phyloP scores from a whole-genome alignment of 2,888 invertebrate genomes.

The Agrochola circellaris region DNA sequence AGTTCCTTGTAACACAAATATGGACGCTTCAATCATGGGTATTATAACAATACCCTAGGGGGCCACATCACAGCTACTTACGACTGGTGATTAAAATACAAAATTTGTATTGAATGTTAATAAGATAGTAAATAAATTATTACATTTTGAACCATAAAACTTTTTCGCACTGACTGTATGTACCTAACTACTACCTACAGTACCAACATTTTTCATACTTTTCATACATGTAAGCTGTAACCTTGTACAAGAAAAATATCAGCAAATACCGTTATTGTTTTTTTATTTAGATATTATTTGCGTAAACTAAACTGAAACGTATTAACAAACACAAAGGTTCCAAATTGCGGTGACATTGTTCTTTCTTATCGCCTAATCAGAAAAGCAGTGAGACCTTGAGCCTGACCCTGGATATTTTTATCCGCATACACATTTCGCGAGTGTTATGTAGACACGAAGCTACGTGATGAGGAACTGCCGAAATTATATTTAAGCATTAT shows the following conservation, averaged over 20 bases:
- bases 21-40: slow-evolving; percentile 20
- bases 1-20: slow-evolving; percentile 37
- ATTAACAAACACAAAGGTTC: slow-evolving; percentile 69
- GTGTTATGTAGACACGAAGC: slow-evolving; percentile 79
- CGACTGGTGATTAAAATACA: slow-evolving; percentile 7
- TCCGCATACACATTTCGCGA: slow-evolving; percentile 88
- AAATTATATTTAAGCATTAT: slow-evolving; percentile 73
- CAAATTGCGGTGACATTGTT: slow-evolving; percentile 73
- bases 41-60: slow-evolving; percentile 2
- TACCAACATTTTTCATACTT: slow-evolving; percentile 71
- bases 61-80: not conserved
- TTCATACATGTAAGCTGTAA: slow-evolving; percentile 75
- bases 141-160: slow-evolving; percentile 7
- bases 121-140: not conserved
- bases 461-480: slow-evolving; percentile 79
- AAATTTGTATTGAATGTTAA: slow-evolving; percentile 6
- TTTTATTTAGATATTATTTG: slow-evolving; percentile 64
- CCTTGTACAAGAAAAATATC: slow-evolving; percentile 85
- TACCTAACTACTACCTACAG: slow-evolving; percentile 14
- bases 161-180: not conserved
- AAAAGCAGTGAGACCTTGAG: slow-evolving; percentile 88
- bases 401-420: slow-evolving; percentile 90
- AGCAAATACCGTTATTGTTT: slow-evolving; percentile 87
- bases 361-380: slow-evolving; percentile 88
- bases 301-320: slow-evolving; percentile 74